Conservation (phyloP, 2,888 invertebrate species). For the Chouioia cunea region DNA sequence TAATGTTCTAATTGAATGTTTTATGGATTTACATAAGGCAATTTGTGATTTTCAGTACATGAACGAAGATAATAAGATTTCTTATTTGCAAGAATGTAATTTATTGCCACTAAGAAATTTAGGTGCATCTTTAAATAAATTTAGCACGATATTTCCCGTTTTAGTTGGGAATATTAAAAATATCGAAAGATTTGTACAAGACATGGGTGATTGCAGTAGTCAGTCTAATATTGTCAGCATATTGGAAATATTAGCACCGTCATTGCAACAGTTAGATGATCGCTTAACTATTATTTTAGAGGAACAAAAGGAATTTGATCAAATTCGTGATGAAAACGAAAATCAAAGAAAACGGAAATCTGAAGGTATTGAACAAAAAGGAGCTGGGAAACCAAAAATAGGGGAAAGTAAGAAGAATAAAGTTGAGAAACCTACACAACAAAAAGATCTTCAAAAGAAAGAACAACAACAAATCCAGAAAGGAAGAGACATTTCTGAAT, state of each 20-base stretch:
- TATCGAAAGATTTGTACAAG: constrained; percentile 19
- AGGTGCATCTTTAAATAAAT: constrained; percentile 42
- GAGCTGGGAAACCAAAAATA: too few relatives aligned
- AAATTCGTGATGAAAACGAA: constrained; percentile 27
- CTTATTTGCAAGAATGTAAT: constrained; percentile 43
- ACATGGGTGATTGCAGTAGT: constrained; percentile 19
- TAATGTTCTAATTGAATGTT: constrained; percentile 40
- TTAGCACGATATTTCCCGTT: constrained; percentile 42
- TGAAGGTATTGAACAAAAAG: constrained; percentile 39
- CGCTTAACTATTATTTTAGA: constrained; percentile 43
- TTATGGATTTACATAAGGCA: constrained; percentile 45
- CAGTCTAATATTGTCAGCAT: too few relatives aligned
- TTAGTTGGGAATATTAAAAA: constrained; percentile 37
- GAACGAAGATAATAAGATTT: background rate
- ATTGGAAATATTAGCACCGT: constrained; percentile 31
- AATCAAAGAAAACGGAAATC: constrained; percentile 46
- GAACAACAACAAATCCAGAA: constrained; percentile 50
- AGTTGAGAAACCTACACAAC: constrained; percentile 39
- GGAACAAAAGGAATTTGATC: too few relatives aligned
- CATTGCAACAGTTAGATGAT: constrained; percentile 47
- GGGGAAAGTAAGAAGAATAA: constrained; percentile 41
- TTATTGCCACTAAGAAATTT: constrained; percentile 48
- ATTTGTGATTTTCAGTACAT: constrained; percentile 48
- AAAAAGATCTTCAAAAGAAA: constrained; percentile 43
- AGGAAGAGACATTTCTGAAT: constrained; percentile 46